Evolutionary conservation across 2,888 invertebrate species (phyloP).

Genomic region (Mythimna ferrago): DNA sequence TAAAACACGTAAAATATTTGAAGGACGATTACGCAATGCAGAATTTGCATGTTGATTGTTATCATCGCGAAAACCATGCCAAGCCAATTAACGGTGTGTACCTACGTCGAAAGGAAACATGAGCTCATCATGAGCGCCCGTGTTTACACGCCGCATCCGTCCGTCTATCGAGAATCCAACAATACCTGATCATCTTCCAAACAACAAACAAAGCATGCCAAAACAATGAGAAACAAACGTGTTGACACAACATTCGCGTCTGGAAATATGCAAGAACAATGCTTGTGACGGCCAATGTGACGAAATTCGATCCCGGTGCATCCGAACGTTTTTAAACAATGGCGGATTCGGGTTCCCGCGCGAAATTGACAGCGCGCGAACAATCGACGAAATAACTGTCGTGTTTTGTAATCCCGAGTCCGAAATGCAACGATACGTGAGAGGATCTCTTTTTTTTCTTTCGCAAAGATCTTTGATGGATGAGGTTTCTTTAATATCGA

Average conservation of each 20-base stretch:
- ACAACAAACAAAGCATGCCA: conserved; percentile 62
- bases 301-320: conserved; percentile 79
- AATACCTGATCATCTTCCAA: conserved; percentile 66
- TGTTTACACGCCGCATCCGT: conserved; percentile 58
- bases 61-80: conserved; percentile 57
- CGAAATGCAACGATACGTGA: conserved; percentile 54
- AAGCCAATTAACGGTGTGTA: conserved; percentile 58
- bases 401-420: conserved; percentile 65
- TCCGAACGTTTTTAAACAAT: conserved; percentile 75
- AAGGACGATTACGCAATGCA: conserved; percentile 62
- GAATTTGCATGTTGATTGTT: conserved; percentile 59
- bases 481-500: conserved; percentile 39
- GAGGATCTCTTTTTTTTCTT: conserved; percentile 45
- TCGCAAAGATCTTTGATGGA: conserved; percentile 44
- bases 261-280: conserved; percentile 75
- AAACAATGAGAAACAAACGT: conserved; percentile 71
- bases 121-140: conserved; percentile 50
- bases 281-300: conserved; percentile 73
- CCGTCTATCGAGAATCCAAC: conserved; percentile 62
- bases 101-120: conserved; percentile 52
- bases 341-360: conserved; percentile 69
- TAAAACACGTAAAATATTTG: conserved; percentile 45
- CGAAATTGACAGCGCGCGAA: conserved; percentile 67
- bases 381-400: conserved; percentile 67
- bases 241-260: conserved; percentile 72